These are phyloP conservation scores for Onchidella celtica DNA, from an alignment of 2,888 invertebrate genomes.

Conservation along the genomic window DNA sequence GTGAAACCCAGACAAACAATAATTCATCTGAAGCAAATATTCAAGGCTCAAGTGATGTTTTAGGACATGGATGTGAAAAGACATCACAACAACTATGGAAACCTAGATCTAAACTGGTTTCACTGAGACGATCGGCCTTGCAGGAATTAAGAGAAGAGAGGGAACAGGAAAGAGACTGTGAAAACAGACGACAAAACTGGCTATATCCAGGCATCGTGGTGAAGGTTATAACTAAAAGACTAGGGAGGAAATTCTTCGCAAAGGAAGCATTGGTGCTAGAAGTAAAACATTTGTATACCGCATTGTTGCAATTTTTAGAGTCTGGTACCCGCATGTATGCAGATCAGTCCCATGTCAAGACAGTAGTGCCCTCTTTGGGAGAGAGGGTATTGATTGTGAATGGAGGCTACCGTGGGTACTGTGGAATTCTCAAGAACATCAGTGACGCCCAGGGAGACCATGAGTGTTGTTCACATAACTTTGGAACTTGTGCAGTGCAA, in stretches of 20 bases:
- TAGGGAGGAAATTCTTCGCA: not conserved
- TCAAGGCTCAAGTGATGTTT: too few relatives aligned
- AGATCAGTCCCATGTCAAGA: not conserved
- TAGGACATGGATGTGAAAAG: too few relatives aligned
- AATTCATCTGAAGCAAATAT: not conserved
- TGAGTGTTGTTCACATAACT: too few relatives aligned
- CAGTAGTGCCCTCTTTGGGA: not conserved
- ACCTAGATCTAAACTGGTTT: not conserved
- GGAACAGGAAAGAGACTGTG: not conserved
- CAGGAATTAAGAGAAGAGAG: not conserved
- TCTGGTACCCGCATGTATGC: not conserved
- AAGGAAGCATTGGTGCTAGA: not conserved
- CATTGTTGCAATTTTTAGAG: not conserved
- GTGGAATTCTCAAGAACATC: not conserved
- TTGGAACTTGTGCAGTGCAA: not conserved
- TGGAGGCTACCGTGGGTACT: not conserved
- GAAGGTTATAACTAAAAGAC: not conserved
- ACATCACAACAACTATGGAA: not conserved
- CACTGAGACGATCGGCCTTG: not conserved
- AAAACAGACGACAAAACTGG: not conserved
- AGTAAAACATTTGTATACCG: not conserved
- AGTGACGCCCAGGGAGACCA: not conserved
- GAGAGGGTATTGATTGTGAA: not conserved
- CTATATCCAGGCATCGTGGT: not conserved
- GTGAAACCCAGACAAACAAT: not conserved